These are phyloP conservation scores for Brachypodius melanocephalos DNA, from an alignment of 2,113 vertebrate genomes.

Conservation along the genomic window DNA sequence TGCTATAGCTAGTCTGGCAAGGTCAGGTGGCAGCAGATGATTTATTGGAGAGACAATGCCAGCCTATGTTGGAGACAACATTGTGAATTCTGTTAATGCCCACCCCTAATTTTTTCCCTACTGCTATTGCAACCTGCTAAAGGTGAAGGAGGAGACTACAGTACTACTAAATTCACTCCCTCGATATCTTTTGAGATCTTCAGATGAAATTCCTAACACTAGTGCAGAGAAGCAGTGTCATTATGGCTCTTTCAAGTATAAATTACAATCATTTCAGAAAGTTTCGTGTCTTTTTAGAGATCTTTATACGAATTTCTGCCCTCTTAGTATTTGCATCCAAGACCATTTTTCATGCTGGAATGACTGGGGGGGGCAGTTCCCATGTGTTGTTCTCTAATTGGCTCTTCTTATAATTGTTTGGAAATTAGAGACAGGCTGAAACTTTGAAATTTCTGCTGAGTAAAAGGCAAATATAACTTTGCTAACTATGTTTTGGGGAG, in stretches of 20 bases:
- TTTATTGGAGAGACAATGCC: background rate
- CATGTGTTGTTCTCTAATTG: background rate
- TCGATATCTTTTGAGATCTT: background rate
- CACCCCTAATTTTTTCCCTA: background rate
- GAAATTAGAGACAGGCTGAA: slow-evolving; percentile 20
- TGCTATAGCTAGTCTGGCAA: background rate
- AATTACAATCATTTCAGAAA: background rate
- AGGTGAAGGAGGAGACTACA: background rate
- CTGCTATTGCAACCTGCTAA: background rate
- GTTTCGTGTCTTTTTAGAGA: background rate
- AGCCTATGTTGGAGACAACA: background rate
- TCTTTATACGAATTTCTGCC: slow-evolving; percentile 2
- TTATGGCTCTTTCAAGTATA: background rate
- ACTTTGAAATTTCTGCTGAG: slow-evolving; percentile 33
- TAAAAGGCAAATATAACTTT: slow-evolving; percentile 9
- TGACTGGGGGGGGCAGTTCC: fast-evolving
- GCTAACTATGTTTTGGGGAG: background rate
- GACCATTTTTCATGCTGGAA: background rate
- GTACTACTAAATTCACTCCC: background rate
- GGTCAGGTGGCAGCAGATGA: background rate
- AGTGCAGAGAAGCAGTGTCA: background rate
- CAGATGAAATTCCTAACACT: background rate
- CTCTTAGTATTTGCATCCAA: background rate
- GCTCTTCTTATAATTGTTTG: slow-evolving; percentile 5
- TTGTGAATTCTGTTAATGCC: background rate